Evolutionary conservation across 2,797 vertebrate species (phyloP).

Genomic region (Gila robusta): DNA sequence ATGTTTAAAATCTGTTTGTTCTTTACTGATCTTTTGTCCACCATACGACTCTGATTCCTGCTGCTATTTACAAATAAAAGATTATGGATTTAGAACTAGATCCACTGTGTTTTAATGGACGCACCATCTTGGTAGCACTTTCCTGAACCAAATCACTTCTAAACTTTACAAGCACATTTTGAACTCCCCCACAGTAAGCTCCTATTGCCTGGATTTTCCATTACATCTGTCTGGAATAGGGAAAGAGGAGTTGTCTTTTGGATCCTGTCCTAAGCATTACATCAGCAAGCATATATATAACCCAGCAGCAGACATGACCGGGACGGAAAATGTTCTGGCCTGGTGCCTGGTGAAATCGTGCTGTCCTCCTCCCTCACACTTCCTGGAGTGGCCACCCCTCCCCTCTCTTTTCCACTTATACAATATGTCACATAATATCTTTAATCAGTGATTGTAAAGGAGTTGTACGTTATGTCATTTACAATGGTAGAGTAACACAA

Average conservation of each 20-base stretch:
- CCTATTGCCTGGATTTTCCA: not conserved
- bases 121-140: not conserved
- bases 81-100: not conserved
- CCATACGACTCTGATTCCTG: too few relatives aligned
- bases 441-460: not conserved
- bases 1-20: too few relatives aligned
- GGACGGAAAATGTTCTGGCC: slow-evolving; percentile 36
- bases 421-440: not conserved
- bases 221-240: slow-evolving; percentile 16
- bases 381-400: not conserved
- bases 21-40: too few relatives aligned
- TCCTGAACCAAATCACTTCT: not conserved
- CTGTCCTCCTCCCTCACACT: not conserved
- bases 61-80: not conserved
- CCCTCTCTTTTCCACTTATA: not conserved
- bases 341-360: slow-evolving; percentile 17
- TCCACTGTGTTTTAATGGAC: not conserved
- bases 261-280: slow-evolving; percentile 36
- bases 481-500: not conserved
- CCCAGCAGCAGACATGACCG: slow-evolving; percentile 30
- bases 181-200: not conserved
- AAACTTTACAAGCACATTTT: not conserved
- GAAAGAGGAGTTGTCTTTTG: slow-evolving; percentile 21
- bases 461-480: not conserved
- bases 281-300: slow-evolving; percentile 27